phyloP scores from a whole-genome alignment of 2,888 invertebrate species.

The Euspilapteryx auroguttella region DNA sequence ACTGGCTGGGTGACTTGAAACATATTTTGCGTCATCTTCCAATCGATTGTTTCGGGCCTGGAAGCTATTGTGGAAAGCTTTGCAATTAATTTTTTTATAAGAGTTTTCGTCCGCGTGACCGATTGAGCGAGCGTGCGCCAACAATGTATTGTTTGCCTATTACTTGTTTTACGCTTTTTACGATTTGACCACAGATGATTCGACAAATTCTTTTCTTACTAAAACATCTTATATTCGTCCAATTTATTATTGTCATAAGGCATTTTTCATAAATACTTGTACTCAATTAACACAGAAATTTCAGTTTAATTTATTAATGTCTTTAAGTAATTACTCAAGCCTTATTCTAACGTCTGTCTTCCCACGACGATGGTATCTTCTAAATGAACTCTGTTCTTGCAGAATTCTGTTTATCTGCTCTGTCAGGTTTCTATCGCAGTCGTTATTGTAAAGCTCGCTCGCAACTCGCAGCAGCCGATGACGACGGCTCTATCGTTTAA shows the following conservation, averaged over 20 bases:
- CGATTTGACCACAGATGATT: slow-evolving; percentile 27
- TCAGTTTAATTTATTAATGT: too few relatives aligned
- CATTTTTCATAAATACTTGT: too few relatives aligned
- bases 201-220: too few relatives aligned
- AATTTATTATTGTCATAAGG: too few relatives aligned
- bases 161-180: slow-evolving; percentile 28
- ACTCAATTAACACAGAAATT: too few relatives aligned
- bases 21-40: slow-evolving; percentile 18
- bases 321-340: too few relatives aligned
- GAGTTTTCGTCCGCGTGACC: slow-evolving; percentile 17
- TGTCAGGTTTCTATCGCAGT: slow-evolving; percentile 7
- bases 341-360: slow-evolving; percentile 37
- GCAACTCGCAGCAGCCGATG: too few relatives aligned
- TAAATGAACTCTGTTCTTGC: slow-evolving; percentile 24
- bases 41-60: slow-evolving; percentile 15
- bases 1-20: slow-evolving; percentile 17
- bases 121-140: slow-evolving; percentile 21
- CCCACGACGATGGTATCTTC: slow-evolving; percentile 46
- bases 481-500: too few relatives aligned
- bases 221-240: too few relatives aligned
- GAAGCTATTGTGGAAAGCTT: slow-evolving; percentile 13
- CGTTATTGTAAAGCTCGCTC: not conserved
- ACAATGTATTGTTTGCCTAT: slow-evolving; percentile 18
- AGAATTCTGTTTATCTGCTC: slow-evolving; percentile 29
- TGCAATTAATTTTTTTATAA: slow-evolving; percentile 13